phyloP scores from a whole-genome alignment of 2,888 invertebrate species.

The Dilophus febrilis region DNA sequence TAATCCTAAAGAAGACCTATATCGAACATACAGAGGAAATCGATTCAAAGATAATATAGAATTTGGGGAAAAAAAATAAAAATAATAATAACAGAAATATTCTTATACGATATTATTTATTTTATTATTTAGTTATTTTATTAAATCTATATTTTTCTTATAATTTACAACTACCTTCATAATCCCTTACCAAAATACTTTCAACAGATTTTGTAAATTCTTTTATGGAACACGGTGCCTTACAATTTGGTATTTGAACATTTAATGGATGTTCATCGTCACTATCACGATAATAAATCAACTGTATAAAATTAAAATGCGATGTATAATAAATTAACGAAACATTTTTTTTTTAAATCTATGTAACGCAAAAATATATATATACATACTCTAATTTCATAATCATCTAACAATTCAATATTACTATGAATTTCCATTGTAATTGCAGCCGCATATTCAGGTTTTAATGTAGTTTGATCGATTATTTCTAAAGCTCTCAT shows the following conservation, averaged over 20 bases:
- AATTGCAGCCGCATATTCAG: slow-evolving; percentile 59
- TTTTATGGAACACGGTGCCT: slow-evolving; percentile 40
- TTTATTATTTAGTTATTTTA: no score
- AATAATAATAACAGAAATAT: no score
- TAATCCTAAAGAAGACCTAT: no score
- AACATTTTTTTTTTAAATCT: no score
- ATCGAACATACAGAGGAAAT: no score
- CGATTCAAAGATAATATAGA: no score
- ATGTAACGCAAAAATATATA: no score
- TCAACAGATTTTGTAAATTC: slow-evolving; percentile 36
- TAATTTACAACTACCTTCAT: slow-evolving; percentile 45
- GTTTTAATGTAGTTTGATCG: slow-evolving; percentile 39
- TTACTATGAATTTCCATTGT: slow-evolving; percentile 53
- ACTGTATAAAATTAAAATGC: slow-evolving; percentile 30
- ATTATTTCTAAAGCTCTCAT: slow-evolving; percentile 55
- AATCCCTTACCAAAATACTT: slow-evolving; percentile 42
- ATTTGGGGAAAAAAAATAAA: no score
- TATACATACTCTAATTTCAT: slow-evolving; percentile 46
- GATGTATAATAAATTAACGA: not conserved
- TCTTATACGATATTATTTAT: no score
- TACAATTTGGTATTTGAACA: slow-evolving; percentile 44
- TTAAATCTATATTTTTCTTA: no score
- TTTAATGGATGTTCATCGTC: slow-evolving; percentile 37
- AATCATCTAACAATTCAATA: slow-evolving; percentile 24
- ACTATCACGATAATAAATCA: slow-evolving; percentile 47